Conservation (phyloP, 2,113 vertebrate species). For the Lipophrys pholis region DNA sequence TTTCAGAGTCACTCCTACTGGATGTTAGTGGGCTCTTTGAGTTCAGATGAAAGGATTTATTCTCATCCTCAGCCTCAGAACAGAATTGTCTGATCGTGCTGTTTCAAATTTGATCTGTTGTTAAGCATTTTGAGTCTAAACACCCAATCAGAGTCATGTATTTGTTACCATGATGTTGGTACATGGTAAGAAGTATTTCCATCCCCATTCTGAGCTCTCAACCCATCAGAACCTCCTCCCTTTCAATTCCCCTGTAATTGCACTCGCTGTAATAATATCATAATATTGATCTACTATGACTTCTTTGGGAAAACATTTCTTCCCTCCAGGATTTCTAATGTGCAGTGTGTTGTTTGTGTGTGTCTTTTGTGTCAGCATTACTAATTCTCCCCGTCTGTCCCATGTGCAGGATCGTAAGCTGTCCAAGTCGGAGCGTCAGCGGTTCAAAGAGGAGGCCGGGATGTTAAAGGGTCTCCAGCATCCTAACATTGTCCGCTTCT, state of each 20-base stretch:
- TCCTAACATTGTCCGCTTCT: conserved; percentile 99
- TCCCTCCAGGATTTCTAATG: not conserved
- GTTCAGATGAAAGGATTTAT: conserved; percentile 41
- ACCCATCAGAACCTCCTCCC: not conserved
- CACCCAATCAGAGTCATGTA: not conserved
- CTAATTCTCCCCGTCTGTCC: conserved; percentile 24
- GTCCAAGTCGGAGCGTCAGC: conserved; percentile 95
- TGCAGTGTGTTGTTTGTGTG: not conserved
- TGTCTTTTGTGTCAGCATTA: not conserved
- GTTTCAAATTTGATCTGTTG: not conserved
- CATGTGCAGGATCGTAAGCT: conserved; percentile 92
- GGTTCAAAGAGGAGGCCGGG: conserved; percentile 98
- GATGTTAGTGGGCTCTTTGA: conserved; percentile 32
- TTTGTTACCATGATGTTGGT: not conserved
- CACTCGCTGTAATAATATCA: conserved; percentile 1
- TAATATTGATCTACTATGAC: conserved; percentile 5
- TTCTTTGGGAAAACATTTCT: conserved; percentile 6
- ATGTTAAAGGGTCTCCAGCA: conserved; percentile 99
- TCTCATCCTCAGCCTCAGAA: conserved; percentile 16
- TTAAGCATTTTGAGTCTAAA: conserved; percentile 3
- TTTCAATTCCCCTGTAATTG: conserved; percentile 27
- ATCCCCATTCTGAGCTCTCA: not conserved
- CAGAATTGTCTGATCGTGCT: not conserved
- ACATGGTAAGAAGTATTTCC: not conserved
- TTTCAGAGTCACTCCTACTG: no score